A percentile compares a stretch with the other conserved stretches of the same genome.
Evolutionary conservation across 2,113 vertebrate species (phyloP).

Genomic region (Sinosuthora webbiana): DNA sequence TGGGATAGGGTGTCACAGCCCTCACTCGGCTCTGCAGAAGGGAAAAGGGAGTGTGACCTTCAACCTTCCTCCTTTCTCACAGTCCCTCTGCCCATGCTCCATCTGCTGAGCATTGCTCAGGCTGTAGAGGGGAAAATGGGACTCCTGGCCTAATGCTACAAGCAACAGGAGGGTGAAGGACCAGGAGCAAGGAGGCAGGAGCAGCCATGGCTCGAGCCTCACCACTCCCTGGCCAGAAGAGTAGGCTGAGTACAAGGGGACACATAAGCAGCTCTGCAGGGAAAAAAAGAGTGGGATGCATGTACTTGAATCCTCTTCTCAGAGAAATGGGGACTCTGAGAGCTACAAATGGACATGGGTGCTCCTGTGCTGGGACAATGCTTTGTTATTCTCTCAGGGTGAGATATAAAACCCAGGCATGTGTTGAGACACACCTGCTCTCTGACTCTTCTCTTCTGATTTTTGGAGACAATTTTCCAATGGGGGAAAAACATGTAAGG

Average conservation of each 20-base stretch:
- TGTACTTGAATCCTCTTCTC: neutral
- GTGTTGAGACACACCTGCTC: neutral
- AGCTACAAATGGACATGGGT: neutral
- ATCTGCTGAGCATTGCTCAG: neutral
- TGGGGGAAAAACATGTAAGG: neutral
- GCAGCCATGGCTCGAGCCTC: neutral
- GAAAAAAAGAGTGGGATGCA: neutral
- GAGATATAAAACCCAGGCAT: neutral
- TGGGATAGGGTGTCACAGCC: conserved; percentile 29
- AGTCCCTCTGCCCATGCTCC: neutral
- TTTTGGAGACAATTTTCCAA: neutral
- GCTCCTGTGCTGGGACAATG: neutral
- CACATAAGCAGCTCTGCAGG: neutral
- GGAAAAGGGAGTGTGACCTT: conserved; percentile 36
- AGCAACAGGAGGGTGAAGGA: neutral
- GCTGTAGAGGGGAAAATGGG: neutral
- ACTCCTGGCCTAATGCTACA: neutral
- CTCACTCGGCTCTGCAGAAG: neutral
- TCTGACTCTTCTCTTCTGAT: neutral
- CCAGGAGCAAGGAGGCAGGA: neutral
- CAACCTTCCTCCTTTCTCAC: conserved; percentile 17
- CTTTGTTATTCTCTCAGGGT: neutral
- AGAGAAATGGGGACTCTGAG: neutral
- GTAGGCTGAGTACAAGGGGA: neutral
- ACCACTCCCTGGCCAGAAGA: neutral